Evolutionary conservation across 2,888 invertebrate species (phyloP).

Genomic region (Macrophya alboannulata): DNA sequence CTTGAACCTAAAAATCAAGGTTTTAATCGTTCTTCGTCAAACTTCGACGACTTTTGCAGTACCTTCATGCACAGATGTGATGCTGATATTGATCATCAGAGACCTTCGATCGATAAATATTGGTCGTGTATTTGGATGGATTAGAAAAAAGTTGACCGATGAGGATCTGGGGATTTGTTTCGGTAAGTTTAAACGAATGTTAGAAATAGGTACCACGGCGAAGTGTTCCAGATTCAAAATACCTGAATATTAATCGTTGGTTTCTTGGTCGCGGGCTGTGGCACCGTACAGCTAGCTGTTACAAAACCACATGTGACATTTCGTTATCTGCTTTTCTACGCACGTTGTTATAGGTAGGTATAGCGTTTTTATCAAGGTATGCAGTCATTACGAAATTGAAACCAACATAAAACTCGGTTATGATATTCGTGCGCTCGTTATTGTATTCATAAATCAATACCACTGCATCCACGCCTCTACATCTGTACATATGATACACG

Average conservation of each 20-base stretch:
- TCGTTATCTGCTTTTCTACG: constrained; percentile 54
- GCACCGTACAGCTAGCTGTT: background rate
- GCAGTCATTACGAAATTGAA: constrained; percentile 44
- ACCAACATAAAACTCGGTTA: constrained; percentile 36
- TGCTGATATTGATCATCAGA: background rate
- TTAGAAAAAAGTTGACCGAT: background rate
- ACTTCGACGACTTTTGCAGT: background rate
- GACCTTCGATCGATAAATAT: background rate
- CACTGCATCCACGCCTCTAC: background rate
- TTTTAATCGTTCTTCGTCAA: background rate
- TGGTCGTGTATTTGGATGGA: background rate
- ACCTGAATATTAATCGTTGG: constrained; percentile 52
- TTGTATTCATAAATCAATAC: constrained; percentile 34
- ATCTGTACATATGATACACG: background rate
- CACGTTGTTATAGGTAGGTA: background rate
- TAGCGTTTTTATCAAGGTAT: constrained; percentile 38
- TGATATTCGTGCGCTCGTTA: background rate
- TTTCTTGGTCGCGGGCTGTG: constrained; percentile 34
- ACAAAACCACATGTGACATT: constrained; percentile 58
- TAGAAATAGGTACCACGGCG: constrained; percentile 27
- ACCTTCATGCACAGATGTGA: background rate
- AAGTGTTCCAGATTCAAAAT: constrained; percentile 47
- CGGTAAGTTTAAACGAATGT: background rate
- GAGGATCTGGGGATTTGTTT: background rate
- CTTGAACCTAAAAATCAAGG: background rate